Conservation (phyloP, 1,140 invertebrate species). For the Parapsyche elsis region DNA sequence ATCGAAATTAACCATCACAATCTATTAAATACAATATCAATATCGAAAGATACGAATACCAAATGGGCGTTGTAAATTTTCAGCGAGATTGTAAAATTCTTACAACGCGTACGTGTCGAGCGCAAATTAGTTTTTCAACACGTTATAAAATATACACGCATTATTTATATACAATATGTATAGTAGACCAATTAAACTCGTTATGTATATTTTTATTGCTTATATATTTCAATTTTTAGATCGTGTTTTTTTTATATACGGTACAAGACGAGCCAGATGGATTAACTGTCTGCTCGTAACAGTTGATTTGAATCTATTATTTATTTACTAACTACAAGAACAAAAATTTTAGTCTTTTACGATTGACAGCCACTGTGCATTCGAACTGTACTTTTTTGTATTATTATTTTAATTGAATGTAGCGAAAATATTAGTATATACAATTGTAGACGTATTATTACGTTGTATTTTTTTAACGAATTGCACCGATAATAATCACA, state of each 20-base stretch:
- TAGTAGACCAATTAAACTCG: conserved; percentile 5
- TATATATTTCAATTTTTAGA: conserved; percentile 6
- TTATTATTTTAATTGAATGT: no score
- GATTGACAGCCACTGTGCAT: no score
- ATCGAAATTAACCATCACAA: no score
- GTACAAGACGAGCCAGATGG: neutral
- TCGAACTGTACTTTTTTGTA: no score
- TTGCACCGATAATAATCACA: no score
- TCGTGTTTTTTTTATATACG: neutral
- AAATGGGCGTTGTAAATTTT: neutral
- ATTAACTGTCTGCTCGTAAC: neutral
- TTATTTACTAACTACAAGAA: no score
- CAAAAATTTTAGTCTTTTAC: no score
- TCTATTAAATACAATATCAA: no score
- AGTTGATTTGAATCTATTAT: neutral
- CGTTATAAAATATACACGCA: conserved; percentile 17
- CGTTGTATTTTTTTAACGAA: no score
- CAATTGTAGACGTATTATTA: no score
- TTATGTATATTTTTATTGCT: conserved; percentile 25
- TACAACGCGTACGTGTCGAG: neutral
- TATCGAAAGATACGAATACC: no score
- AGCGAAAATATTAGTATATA: no score
- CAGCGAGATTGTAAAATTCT: conserved; percentile 15
- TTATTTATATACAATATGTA: conserved; percentile 9
- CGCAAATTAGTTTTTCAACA: conserved; percentile 20